Evolutionary conservation across 2,888 invertebrate genomes (phyloP).

Genomic region (Tridacna gigas): DNA sequence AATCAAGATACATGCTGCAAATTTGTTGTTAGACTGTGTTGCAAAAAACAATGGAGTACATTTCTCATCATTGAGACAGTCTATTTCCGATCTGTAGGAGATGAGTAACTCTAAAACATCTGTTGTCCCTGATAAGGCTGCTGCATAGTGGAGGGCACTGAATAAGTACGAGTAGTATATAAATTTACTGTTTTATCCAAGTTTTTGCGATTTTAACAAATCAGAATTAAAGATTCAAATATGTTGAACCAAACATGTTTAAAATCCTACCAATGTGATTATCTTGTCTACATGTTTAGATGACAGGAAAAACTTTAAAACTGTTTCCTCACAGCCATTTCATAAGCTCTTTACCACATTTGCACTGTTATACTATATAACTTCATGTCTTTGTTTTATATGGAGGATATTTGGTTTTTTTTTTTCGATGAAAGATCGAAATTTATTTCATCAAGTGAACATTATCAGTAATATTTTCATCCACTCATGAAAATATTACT

Average conservation of each 20-base stretch:
- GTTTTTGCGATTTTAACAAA: neutral
- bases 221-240: neutral
- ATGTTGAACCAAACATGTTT: neutral
- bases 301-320: too few relatives aligned
- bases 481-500: too few relatives aligned
- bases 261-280: too few relatives aligned
- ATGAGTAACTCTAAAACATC: slow-evolving; percentile 81
- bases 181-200: neutral
- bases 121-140: slow-evolving; percentile 76
- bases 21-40: slow-evolving; percentile 82
- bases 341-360: too few relatives aligned
- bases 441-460: too few relatives aligned
- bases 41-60: slow-evolving; percentile 82
- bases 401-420: too few relatives aligned
- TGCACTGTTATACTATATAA: too few relatives aligned
- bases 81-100: slow-evolving; percentile 78
- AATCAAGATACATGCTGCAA: slow-evolving; percentile 81
- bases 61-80: slow-evolving; percentile 80
- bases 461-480: too few relatives aligned
- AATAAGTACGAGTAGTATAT: slow-evolving; percentile 11
- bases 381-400: too few relatives aligned
- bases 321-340: too few relatives aligned
- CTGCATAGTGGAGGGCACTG: slow-evolving; percentile 83
- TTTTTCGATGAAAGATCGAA: too few relatives aligned
- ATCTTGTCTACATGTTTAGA: too few relatives aligned